phyloP scores from a whole-genome alignment of 2,113 vertebrate genomes.

The Oreochromis aureus region DNA sequence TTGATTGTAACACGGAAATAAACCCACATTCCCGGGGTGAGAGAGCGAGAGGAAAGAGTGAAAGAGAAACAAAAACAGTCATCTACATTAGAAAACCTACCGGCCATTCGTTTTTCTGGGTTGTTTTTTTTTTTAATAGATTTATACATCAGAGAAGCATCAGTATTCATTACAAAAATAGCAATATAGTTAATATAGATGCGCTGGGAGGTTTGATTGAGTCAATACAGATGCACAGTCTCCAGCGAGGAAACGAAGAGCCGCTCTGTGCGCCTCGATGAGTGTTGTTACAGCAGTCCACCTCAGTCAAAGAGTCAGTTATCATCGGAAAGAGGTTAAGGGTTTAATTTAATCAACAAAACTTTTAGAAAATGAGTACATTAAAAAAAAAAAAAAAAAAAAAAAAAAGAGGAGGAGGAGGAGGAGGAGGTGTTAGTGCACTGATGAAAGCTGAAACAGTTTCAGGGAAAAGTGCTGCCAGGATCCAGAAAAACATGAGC shows the following conservation, averaged over 20 bases:
- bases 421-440: conserved; percentile 32
- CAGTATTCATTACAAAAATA: conserved; percentile 69
- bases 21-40: conserved; percentile 44
- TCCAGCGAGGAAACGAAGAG: neutral
- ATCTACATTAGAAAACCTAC: conserved; percentile 61
- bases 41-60: neutral
- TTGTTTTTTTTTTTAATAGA: conserved; percentile 21
- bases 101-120: conserved; percentile 21
- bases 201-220: conserved; percentile 12
- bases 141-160: conserved; percentile 54
- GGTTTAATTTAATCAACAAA: conserved; percentile 30
- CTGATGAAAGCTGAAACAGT: neutral
- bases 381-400: neutral
- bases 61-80: conserved; percentile 19
- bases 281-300: conserved; percentile 53
- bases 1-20: conserved; percentile 64
- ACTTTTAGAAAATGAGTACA: conserved; percentile 6
- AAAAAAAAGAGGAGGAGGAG: neutral
- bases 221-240: neutral
- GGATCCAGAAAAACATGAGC: neutral
- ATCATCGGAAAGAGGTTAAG: conserved; percentile 2
- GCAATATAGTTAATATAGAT: conserved; percentile 52
- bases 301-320: conserved; percentile 20
- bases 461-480: neutral
- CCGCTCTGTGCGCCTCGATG: neutral